A percentile compares a stretch with the other conserved stretches of the same genome.
These are phyloP conservation scores for Pomatostomus ruficeps DNA, from an alignment of 2,113 vertebrate species.

Conservation along the genomic window DNA sequence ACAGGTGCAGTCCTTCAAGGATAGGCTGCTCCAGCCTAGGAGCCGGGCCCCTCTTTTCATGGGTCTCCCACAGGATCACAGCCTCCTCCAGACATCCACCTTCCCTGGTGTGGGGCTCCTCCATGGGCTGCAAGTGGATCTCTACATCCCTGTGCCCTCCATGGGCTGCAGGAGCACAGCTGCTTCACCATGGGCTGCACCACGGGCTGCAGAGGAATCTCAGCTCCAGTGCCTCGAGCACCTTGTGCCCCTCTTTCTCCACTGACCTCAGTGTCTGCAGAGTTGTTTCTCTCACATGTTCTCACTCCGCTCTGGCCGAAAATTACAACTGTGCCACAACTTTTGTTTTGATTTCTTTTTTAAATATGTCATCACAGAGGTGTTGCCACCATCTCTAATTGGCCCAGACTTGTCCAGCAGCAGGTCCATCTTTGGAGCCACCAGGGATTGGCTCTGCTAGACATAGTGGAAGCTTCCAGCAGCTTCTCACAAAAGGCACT, in stretches of 20 bases:
- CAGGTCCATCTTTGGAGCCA: not conserved
- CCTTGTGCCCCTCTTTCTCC: not conserved
- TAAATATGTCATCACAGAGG: not conserved
- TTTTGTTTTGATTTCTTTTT: not conserved
- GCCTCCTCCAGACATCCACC: not conserved
- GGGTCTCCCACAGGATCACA: not conserved
- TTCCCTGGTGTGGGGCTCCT: not conserved
- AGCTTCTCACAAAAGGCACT: not conserved
- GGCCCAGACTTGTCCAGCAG: not conserved
- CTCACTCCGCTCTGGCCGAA: accelerated
- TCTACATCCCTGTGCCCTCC: not conserved
- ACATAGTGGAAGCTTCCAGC: not conserved
- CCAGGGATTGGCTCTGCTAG: not conserved
- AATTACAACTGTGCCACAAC: not conserved
- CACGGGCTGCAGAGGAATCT: not conserved
- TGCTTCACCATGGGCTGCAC: not conserved
- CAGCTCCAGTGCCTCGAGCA: too few species aligned
- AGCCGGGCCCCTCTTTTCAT: not conserved
- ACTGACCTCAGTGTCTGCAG: not conserved
- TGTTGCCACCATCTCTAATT: not conserved
- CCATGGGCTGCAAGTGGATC: accelerated
- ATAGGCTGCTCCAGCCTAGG: not conserved
- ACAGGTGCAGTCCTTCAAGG: not conserved
- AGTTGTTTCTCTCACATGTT: not conserved
- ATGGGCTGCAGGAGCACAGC: not conserved